Conservation (phyloP, 2,113 vertebrate species). For the Zapus hudsonius region DNA sequence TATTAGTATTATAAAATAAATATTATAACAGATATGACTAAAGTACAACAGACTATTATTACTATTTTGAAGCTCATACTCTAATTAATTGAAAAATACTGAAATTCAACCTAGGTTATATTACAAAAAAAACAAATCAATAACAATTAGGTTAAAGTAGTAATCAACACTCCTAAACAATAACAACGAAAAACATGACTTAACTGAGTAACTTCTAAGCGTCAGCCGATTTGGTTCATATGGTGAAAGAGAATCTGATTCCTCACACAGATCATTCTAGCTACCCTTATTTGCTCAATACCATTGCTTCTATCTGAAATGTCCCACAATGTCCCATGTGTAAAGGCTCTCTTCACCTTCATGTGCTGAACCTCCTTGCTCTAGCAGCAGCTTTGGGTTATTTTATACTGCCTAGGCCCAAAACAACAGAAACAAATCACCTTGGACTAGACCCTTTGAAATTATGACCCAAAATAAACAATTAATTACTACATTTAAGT, state of each 20-base stretch:
- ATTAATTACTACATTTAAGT: not conserved
- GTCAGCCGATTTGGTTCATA: not conserved
- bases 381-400: too few species aligned
- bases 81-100: too few species aligned
- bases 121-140: not conserved
- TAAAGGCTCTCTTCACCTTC: not conserved
- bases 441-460: not conserved
- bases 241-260: not conserved
- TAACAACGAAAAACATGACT: not conserved
- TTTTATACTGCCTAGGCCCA: not conserved
- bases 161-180: not conserved
- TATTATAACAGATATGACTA: too few species aligned
- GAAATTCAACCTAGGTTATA: too few species aligned
- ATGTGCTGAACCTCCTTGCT: too few species aligned
- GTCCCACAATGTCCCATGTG: not conserved
- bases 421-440: too few species aligned
- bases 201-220: not conserved
- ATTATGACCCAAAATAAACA: not conserved
- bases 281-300: not conserved
- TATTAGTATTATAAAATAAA: too few species aligned
- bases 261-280: not conserved
- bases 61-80: too few species aligned
- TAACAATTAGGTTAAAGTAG: not conserved
- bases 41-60: too few species aligned
- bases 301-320: not conserved